phyloP scores from a whole-genome alignment of 2,888 invertebrate species.

The Thymelicus lineola region DNA sequence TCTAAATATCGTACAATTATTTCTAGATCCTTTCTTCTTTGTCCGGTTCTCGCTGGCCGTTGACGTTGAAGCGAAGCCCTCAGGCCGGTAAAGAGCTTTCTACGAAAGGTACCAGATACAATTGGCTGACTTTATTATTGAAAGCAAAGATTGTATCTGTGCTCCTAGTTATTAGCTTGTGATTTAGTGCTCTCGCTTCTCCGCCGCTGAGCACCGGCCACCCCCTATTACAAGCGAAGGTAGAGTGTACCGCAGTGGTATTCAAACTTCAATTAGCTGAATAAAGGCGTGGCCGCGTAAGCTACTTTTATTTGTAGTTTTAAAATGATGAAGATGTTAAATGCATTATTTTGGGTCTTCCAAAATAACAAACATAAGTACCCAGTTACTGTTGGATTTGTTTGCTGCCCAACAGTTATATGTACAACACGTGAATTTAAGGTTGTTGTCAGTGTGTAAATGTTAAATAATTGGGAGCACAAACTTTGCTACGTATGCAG shows the following conservation, averaged over 20 bases:
- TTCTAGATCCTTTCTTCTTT: neutral
- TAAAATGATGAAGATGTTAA: no score
- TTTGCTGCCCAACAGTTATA: no score
- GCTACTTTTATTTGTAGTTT: no score
- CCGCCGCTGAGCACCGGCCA: constrained; percentile 62
- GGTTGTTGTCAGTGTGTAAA: no score
- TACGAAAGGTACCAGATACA: constrained; percentile 68
- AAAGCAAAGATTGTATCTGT: constrained; percentile 78
- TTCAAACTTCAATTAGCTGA: constrained; percentile 10
- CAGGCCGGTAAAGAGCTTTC: constrained; percentile 76
- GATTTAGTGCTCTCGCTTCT: constrained; percentile 70
- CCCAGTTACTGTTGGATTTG: no score
- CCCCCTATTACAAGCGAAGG: constrained; percentile 61
- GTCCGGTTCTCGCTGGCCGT: constrained; percentile 1
- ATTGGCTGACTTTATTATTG: constrained; percentile 79
- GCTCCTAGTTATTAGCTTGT: constrained; percentile 76
- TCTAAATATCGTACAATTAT: neutral
- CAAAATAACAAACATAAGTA: no score
- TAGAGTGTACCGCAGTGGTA: constrained; percentile 16
- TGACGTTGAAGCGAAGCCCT: constrained; percentile 24
- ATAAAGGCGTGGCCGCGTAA: no score
- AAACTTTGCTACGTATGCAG: no score
- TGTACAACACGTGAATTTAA: no score
- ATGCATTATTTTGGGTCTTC: no score
- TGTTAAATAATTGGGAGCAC: no score